Evolutionary conservation across 2,113 vertebrate species (phyloP), one percentile per base, ranked within the genome.

Genomic region (Menidia beryllina): DNA sequence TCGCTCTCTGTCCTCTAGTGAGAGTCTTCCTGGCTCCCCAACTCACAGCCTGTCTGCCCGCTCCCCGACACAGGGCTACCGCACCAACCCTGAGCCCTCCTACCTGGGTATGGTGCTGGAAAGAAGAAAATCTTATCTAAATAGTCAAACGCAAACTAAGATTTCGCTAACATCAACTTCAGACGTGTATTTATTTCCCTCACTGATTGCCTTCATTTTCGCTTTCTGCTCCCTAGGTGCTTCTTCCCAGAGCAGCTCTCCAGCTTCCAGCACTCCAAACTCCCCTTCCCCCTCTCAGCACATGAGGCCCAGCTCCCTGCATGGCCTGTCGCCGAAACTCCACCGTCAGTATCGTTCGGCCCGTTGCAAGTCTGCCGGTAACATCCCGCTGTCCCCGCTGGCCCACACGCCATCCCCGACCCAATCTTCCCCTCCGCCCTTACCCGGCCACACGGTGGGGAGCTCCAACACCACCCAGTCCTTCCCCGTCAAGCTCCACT

Each of bases 321-420:
- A 96, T 0, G 96, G 96, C 53, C 91, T 97, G 38, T 97, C 96
- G 5, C 96, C 96, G 0, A 98, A 98, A 72, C 91, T 97, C 24
- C 96, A 97, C 79, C 95, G 96, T 1, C 96, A 98, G 86, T 98
- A 98, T 77, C 95, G 96, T 49, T 97, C 96, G 0, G 96, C 96
- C 0, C 95, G 96, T 11, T 97, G 96, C 81, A 98, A 98, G 85
- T 98, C 96, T 0, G 96, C 96, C 0, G 96, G 96, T 65, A 97
- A 97, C 91, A 98, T 98, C 65, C 96, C 96, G 0, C 88, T 97
- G 52, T 97, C 96, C 4, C 96, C 96, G 0, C 86, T 97, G 60
- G 96, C 96, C 0, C 96, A 98, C 88, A 97, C 96, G 0, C 96
- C 96, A 0, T 97, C 96, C 0, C 96, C 96, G 0, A 96, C 96